Base-by-base conservation (phyloP, 2,888 invertebrate genomes). In the Drosophila mayaguana region DNA sequence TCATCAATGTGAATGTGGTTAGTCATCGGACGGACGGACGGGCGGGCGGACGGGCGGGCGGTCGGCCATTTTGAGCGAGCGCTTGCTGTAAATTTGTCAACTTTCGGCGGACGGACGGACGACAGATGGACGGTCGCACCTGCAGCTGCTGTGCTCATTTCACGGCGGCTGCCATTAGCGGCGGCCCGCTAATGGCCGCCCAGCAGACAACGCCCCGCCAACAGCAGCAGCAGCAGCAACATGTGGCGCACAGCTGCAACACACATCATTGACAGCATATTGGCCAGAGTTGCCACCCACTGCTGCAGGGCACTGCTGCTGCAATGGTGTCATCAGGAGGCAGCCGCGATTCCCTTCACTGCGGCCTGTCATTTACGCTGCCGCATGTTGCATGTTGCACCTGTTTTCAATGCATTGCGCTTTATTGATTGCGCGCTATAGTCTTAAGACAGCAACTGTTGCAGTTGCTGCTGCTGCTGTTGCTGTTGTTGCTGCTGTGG, bases 231-330 rank as follows among this genome's bases (percentile, higher is more conserved):
- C 69, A 45, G 55, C 73, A 78, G 87, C 85, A 86, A 86, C 89
- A 86, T 86, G 86, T 86, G 89, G 88, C 75, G 88, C 86, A 86
- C 86, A 89, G 86, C 86, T 86, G 86, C 86, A 87, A 75, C 82
- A 89, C 84, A 84, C 84, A 84, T 89, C 85, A 89, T 77, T 78
- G 78, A 83, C 81, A 81, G 81, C 74, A 72, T 67, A 78, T 72
- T 73, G 83, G 75, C 79, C 89, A 86, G 86, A 81, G 84, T 84
- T 86, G 83, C 86, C 86, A 86, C 86, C 86, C 86, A 86, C 86
- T 74, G 86, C 88, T 81, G 76, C 82, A 65, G 85, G 84, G 71
- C 79, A 9, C 9, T 11, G 28, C 28, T 32, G 32, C 32, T 53
- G 57, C 66, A 75, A 86, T 76, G 88, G 89, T 88, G 84, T 84